These are phyloP conservation scores for Syrmaticus mikado DNA, from an alignment of 2,113 vertebrate genomes.

Conservation along the genomic window DNA sequence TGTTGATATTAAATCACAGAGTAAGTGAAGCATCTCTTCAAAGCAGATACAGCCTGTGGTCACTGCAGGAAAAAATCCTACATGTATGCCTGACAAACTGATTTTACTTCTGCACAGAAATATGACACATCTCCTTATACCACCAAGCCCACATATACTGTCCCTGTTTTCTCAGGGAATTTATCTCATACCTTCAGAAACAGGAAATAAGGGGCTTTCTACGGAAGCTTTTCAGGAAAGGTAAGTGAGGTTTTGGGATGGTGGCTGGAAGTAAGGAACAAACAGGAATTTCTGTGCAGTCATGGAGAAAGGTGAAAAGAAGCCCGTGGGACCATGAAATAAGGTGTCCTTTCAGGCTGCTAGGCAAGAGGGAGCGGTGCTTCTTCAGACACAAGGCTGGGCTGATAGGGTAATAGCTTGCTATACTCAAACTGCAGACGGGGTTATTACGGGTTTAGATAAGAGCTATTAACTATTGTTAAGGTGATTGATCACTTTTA, in stretches of 20 bases:
- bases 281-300: not conserved
- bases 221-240: not conserved
- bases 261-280: not conserved
- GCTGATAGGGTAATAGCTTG: slow-evolving; percentile 56
- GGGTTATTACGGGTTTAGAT: slow-evolving; percentile 51
- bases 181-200: not conserved
- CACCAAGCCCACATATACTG: not conserved
- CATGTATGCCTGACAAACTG: not conserved
- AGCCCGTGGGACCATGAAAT: not conserved
- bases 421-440: slow-evolving; percentile 49
- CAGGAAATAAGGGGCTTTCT: not conserved
- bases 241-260: not conserved
- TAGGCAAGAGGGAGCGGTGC: not conserved
- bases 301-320: slow-evolving; percentile 23
- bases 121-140: not conserved
- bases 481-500: slow-evolving; percentile 73
- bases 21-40: not conserved
- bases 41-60: not conserved
- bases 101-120: not conserved
- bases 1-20: not conserved
- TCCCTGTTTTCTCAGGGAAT: not conserved
- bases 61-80: not conserved
- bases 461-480: slow-evolving; percentile 75
- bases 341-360: slow-evolving; percentile 3
- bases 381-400: slow-evolving; percentile 36